Conservation (phyloP, 2,113 vertebrate genomes). For the Microtus oregoni region DNA sequence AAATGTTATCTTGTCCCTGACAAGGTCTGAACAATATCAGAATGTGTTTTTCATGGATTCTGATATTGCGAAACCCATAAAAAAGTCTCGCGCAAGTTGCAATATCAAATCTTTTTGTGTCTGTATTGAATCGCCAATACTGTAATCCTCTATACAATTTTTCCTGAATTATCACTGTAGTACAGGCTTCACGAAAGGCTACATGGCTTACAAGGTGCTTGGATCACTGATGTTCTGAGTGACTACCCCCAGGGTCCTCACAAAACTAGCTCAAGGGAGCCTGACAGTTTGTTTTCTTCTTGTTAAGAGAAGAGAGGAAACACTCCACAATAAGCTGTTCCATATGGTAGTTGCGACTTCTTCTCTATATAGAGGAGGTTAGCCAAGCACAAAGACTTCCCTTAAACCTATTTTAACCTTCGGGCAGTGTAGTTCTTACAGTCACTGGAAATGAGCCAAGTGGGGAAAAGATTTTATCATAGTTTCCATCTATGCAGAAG, state of each 20-base stretch:
- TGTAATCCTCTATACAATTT: background rate
- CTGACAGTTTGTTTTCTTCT: constrained; percentile 30
- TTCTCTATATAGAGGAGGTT: background rate
- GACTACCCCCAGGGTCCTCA: background rate
- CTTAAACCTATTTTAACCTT: constrained; percentile 29
- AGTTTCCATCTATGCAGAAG: background rate
- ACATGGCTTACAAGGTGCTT: background rate
- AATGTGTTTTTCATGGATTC: constrained; percentile 39
- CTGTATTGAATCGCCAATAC: constrained; percentile 21
- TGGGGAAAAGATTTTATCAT: constrained; percentile 12
- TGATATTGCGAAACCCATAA: constrained; percentile 34
- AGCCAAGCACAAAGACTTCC: constrained; percentile 25
- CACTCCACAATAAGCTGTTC: constrained; percentile 13
- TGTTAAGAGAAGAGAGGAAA: background rate
- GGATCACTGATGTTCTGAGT: constrained; percentile 38
- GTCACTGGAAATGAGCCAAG: constrained; percentile 15
- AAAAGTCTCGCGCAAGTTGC: background rate
- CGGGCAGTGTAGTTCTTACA: background rate
- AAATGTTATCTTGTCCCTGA: constrained; percentile 43
- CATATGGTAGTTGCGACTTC: background rate
- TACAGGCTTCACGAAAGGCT: constrained; percentile 39
- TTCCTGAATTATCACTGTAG: background rate
- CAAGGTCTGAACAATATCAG: constrained; percentile 17
- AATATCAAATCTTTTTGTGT: constrained; percentile 42
- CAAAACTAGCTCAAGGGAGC: background rate